Evolutionary conservation across 2,797 vertebrate genomes (phyloP), one percentile per base, ranked within the genome.

Genomic region (Betta splendens): DNA sequence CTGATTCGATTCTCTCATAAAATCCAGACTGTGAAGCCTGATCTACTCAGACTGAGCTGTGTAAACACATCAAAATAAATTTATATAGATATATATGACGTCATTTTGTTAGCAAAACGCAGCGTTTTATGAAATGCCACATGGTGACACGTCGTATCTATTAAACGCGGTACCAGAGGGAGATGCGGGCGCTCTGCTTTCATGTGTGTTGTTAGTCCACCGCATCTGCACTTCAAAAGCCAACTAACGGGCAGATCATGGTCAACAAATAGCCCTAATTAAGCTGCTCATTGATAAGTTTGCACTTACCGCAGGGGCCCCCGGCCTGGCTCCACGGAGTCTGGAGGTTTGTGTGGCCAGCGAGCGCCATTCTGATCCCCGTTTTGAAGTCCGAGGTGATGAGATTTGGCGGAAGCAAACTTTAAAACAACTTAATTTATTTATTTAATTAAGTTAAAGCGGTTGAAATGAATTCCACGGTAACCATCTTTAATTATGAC

Each of bases 261-360:
- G 84, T 66, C 73, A 43, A 87, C 89, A 91, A 92, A 90, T 91
- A 90, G 86, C 86, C 82, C 81, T 75, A 86, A 90, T 90, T 87
- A 89, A 86, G 59, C 26, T n/a, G 15, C 57, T 62, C 75, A 86
- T 83, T 89, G 86, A 86, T 84, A 84, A 85, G 83, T 89, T 91
- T 81, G 89, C 88, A 83, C 74, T 67, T 61, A 64, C 69, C 23
- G 18, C 79, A 69, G 83, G 83, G 60, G 69, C 64, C 55, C 66
- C 38, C 10, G 50, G 62, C 72, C 70, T 26, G 92, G 91, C 91
- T 92, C 92, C 92, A 84, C 46, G 66, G 57, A 83, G 92, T 93
- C 91, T 93, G 88, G 60, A 32, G 5, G 44, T 72, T 48, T 89
- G 87, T 88, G 38, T 87, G 77, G 29, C 11, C 12, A 26, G n/a